phyloP scores from a whole-genome alignment of 2,888 invertebrate species.

The Melieria omissa region DNA sequence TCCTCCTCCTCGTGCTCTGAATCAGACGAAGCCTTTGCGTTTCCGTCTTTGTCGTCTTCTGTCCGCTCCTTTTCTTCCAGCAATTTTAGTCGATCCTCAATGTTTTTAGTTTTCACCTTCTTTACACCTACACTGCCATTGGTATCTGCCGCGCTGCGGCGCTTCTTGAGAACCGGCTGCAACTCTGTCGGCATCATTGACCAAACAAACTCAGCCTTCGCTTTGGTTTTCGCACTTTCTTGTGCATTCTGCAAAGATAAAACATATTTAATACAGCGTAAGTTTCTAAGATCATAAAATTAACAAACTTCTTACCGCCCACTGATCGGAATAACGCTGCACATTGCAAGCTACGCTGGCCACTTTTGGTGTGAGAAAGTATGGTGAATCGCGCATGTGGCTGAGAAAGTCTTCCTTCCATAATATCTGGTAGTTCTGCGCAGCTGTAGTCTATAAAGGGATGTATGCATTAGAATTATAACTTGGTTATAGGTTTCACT shows the following conservation, averaged over 20 bases:
- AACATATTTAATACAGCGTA: neutral
- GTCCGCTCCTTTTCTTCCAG: conserved; percentile 75
- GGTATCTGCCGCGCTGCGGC: conserved; percentile 43
- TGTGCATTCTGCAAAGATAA: conserved; percentile 51
- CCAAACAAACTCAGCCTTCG: conserved; percentile 68
- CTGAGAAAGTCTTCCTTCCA: conserved; percentile 80
- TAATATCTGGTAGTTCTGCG: conserved; percentile 77
- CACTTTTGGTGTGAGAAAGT: conserved; percentile 54
- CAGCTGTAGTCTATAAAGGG: conserved; percentile 66
- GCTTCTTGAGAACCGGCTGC: conserved; percentile 53
- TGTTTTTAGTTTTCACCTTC: conserved; percentile 55
- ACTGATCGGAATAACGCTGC: conserved; percentile 52
- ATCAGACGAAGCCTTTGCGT: conserved; percentile 74
- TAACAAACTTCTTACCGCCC: conserved; percentile 46
- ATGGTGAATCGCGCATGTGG: conserved; percentile 75
- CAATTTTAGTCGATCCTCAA: conserved; percentile 70
- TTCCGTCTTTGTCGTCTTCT: conserved; percentile 70
- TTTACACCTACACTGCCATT: conserved; percentile 32
- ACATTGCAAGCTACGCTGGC: conserved; percentile 39
- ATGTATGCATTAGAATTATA: neutral
- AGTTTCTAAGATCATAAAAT: neutral
- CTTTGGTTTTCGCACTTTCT: conserved; percentile 55
- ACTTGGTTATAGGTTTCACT: neutral
- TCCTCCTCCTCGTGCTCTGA: conserved; percentile 61
- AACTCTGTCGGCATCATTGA: conserved; percentile 74